Percentiles rank a stretch among this genome's conserved stretches.
phyloP scores from a whole-genome alignment of 2,113 vertebrate genomes.

The Propithecus coquereli region DNA sequence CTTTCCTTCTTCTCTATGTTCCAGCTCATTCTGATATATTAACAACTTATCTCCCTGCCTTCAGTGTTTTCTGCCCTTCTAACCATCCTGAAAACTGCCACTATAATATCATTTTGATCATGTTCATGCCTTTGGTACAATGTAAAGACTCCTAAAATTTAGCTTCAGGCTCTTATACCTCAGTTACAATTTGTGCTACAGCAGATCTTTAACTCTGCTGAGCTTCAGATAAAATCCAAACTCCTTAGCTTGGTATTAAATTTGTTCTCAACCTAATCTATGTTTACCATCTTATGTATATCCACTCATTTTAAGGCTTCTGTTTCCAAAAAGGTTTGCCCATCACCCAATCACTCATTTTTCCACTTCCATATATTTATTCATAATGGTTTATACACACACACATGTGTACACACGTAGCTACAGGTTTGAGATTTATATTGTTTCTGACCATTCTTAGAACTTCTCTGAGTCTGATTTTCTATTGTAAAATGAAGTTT shows the following conservation, averaged over 20 bases:
- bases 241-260: neutral
- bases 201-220: neutral
- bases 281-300: neutral
- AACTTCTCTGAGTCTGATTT: neutral
- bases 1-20: neutral
- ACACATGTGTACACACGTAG: neutral
- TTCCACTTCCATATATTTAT: neutral
- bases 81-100: neutral
- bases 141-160: neutral
- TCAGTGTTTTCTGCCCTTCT: neutral
- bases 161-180: neutral
- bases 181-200: neutral
- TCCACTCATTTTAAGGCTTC: neutral
- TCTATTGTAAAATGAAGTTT: neutral
- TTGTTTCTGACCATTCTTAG: neutral
- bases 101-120: neutral
- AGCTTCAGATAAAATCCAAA: neutral
- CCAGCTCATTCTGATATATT: neutral
- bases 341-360: neutral
- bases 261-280: neutral
- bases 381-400: neutral
- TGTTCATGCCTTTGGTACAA: neutral
- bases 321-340: neutral
- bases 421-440: neutral
- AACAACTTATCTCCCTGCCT: neutral